Percentiles rank a stretch among this genome's conserved stretches.
Conservation (phyloP, 2,113 vertebrate species). For the Steatornis caripensis region DNA sequence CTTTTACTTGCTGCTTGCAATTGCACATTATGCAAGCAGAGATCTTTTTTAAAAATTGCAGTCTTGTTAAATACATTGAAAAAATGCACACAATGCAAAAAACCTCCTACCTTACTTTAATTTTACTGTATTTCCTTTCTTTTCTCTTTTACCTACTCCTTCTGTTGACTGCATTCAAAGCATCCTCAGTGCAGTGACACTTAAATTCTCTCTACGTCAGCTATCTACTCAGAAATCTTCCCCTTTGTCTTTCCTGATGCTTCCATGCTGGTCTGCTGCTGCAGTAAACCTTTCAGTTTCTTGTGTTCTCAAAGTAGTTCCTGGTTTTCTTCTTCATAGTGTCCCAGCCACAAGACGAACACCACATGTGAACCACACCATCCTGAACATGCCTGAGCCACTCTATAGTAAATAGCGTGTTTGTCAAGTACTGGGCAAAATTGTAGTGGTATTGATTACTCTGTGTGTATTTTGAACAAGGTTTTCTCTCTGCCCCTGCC, state of each 20-base stretch:
- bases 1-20: background rate
- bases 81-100: background rate
- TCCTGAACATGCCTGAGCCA: background rate
- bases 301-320: background rate
- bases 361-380: background rate
- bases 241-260: background rate
- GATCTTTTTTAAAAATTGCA: background rate
- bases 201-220: background rate
- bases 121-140: background rate
- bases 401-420: background rate
- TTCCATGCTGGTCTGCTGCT: background rate
- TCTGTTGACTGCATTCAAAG: background rate
- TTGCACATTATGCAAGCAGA: background rate
- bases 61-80: background rate
- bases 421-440: background rate
- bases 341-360: background rate
- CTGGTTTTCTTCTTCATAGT: background rate
- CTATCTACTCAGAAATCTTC: background rate
- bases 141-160: background rate
- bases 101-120: background rate
- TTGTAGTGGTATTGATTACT: background rate
- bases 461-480: background rate
- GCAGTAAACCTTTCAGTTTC: background rate
- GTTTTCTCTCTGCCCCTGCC: rapidly evolving
- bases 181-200: background rate